Percentiles rank a stretch among this genome's conserved stretches.
These are phyloP conservation scores for Oceanites oceanicus DNA, from an alignment of 2,113 vertebrate genomes.

Conservation along the genomic window DNA sequence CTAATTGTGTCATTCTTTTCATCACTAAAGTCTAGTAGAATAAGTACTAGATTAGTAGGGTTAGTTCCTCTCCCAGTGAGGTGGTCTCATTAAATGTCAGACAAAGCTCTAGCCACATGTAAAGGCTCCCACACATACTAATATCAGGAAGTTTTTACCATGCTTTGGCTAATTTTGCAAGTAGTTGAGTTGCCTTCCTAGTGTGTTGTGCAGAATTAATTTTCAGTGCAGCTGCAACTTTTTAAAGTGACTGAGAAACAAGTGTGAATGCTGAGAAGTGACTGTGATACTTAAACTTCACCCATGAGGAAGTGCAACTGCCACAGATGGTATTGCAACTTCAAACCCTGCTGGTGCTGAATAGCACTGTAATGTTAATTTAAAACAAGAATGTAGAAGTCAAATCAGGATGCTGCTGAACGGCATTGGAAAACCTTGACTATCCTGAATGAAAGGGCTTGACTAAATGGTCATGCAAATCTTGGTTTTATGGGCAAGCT, in stretches of 20 bases:
- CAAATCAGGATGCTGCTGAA: not conserved
- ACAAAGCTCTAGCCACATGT: not conserved
- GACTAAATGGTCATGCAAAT: not conserved
- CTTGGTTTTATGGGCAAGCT: not conserved
- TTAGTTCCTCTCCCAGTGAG: not conserved
- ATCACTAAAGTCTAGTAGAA: not conserved
- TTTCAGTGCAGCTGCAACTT: not conserved
- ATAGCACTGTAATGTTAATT: not conserved
- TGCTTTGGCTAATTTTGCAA: not conserved
- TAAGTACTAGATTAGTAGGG: not conserved
- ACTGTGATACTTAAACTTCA: not conserved
- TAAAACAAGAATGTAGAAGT: not conserved
- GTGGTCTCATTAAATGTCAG: not conserved
- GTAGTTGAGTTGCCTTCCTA: not conserved
- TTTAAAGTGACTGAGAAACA: not conserved
- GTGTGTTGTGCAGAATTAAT: not conserved
- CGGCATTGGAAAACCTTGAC: not conserved
- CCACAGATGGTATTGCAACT: conserved; percentile 1
- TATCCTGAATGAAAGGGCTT: not conserved
- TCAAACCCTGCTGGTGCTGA: not conserved
- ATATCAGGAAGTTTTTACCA: not conserved
- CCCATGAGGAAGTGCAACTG: not conserved
- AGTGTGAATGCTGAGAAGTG: conserved; percentile 20
- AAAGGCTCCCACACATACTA: not conserved
- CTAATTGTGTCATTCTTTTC: not conserved